Base-by-base conservation (phyloP, 2,888 invertebrate species). In the Drosophila peninsularis region DNA sequence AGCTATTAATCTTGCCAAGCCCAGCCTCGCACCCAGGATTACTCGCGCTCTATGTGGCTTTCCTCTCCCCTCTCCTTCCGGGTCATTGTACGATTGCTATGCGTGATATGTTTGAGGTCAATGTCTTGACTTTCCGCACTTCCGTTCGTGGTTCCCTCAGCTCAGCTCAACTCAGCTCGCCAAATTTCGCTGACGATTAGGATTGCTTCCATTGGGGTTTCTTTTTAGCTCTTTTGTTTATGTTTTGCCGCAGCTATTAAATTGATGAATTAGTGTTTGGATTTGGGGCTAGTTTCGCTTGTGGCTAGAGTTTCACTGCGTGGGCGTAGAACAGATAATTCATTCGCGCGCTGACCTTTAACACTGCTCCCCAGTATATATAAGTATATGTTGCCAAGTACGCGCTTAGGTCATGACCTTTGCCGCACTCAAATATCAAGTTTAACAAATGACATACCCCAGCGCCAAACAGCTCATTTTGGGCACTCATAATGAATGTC, bases 181-280 rank as follows among this genome's bases (percentile, higher is more conserved):
- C 5, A 34, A 44, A 56, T 75, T 76, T 54, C 36, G 56, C 66
- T 61, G 62, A 60, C 75, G 82, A 80, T 75, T 80, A 63, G 75
- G 54, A 53, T 53, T 67, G 45, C 34, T 52, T 36, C 44, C 50
- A 37, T 52, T 62, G 5, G 6, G 10, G 10, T 36, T 13, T 32
- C 36, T 50, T 24, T 19, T 19, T 19, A 32, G 9, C 32, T 11
- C 19, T 32, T 36, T 10, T 36, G 21, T 27, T n/a, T 45, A 9
- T 45, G n/a, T 39, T n/a, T 19, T 65, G 44, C 19, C 55, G 54
- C 50, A 61, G 58, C 55, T 71, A 82, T 77, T 82, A 78, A 85
- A 78, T 74, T 88, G 85, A 83, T 85, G 72, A 82, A 84, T 79
- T 69, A 47, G 57, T 68, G 55, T 72, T 82, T 75, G 55, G 60